A percentile compares a stretch with the other conserved stretches of the same genome.
These are phyloP conservation scores for Metopia argyrocephala DNA, from an alignment of 2,888 invertebrate genomes.

Conservation along the genomic window DNA sequence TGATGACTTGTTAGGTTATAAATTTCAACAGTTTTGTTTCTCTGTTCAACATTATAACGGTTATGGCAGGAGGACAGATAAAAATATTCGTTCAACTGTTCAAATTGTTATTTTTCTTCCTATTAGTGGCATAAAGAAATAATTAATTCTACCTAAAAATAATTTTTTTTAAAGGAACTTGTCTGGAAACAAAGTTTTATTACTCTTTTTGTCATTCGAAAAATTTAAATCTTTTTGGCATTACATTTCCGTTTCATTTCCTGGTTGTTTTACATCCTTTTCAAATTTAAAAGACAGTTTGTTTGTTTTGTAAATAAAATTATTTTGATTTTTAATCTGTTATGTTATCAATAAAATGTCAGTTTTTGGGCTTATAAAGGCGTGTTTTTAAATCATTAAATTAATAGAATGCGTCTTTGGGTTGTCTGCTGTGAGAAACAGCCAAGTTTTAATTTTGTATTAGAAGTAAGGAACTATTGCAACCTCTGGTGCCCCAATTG, in stretches of 20 bases:
- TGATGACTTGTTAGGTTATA: constrained; percentile 47
- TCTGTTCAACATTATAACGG: background rate
- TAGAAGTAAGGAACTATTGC: no score
- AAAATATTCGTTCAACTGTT: background rate
- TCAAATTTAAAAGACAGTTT: no score
- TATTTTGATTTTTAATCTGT: no score
- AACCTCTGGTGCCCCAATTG: no score
- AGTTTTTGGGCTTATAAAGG: no score
- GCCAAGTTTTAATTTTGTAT: no score
- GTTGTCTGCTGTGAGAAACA: no score
- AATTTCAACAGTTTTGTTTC: background rate
- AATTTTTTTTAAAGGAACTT: background rate
- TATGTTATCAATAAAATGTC: no score
- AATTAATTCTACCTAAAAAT: no score
- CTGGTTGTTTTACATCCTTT: background rate
- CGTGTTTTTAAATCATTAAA: no score
- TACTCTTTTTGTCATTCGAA: background rate
- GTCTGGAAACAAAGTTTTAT: background rate
- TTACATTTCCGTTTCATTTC: background rate
- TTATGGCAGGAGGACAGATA: background rate
- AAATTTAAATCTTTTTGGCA: background rate
- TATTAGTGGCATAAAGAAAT: background rate
- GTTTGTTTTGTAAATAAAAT: no score
- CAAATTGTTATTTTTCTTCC: background rate
- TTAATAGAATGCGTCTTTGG: no score